These are phyloP conservation scores for Pseudotriccus pelzelni DNA, from an alignment of 2,797 vertebrate genomes.

Conservation along the genomic window DNA sequence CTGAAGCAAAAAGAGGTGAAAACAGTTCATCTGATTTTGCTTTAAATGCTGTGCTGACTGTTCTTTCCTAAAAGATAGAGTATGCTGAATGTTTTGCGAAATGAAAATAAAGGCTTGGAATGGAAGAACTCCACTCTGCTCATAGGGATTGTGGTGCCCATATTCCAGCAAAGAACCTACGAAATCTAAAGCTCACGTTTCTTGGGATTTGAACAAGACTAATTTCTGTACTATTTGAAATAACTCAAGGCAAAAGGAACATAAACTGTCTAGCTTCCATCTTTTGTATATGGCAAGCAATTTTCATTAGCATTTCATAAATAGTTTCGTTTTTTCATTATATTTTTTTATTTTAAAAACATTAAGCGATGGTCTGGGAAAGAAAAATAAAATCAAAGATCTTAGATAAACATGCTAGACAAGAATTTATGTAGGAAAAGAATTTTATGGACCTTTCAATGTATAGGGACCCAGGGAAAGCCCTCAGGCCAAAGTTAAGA, in stretches of 20 bases:
- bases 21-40: background rate
- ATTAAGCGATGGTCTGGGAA: background rate
- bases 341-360: background rate
- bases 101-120: background rate
- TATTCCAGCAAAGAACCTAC: background rate
- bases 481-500: conserved; percentile 27
- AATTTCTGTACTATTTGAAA: background rate
- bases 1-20: background rate
- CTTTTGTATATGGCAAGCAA: background rate
- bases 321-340: background rate
- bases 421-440: background rate
- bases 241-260: background rate
- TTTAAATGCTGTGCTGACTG: background rate
- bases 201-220: background rate
- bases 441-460: conserved; percentile 4
- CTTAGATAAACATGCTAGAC: background rate
- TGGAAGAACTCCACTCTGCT: background rate
- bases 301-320: background rate
- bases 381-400: background rate
- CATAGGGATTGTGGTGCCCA: background rate
- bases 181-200: background rate
- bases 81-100: background rate
- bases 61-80: background rate
- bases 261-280: background rate
- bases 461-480: conserved; percentile 19